Percentiles rank a stretch among this genome's conserved stretches.
Conservation (phyloP, 2,888 invertebrate species). For the Conus canariensis region DNA sequence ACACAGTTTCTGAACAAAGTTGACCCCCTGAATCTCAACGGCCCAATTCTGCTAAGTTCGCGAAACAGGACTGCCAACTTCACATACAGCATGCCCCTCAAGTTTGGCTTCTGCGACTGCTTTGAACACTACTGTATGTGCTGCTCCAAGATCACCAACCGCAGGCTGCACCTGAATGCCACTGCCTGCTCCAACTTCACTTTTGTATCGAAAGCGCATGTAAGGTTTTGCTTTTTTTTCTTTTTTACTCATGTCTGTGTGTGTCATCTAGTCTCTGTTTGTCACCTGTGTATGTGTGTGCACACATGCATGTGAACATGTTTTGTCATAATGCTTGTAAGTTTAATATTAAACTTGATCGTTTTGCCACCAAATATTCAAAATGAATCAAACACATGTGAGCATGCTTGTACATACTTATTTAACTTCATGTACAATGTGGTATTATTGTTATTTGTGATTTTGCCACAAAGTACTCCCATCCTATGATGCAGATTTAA, state of each 20-base stretch:
- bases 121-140: constrained; percentile 67
- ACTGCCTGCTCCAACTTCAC: constrained; percentile 70
- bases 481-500: too few relatives aligned
- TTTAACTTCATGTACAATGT: too few relatives aligned
- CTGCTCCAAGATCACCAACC: constrained; percentile 66
- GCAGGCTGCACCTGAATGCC: constrained; percentile 63
- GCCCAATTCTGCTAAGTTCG: constrained; percentile 52
- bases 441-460: too few relatives aligned
- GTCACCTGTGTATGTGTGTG: too few relatives aligned
- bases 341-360: too few relatives aligned
- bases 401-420: neutral
- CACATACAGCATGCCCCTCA: constrained; percentile 53
- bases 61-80: constrained; percentile 55
- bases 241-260: neutral
- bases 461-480: too few relatives aligned
- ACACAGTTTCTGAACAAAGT: constrained; percentile 68
- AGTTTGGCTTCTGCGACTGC: constrained; percentile 69
- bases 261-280: neutral
- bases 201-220: constrained; percentile 71
- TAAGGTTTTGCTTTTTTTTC: constrained; percentile 45
- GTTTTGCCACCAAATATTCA: too few relatives aligned
- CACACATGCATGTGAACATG: too few relatives aligned
- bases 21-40: constrained; percentile 54
- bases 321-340: too few relatives aligned
- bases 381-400: neutral